Base-by-base conservation (phyloP, 2,888 invertebrate species). In the Melipona bicolor region DNA sequence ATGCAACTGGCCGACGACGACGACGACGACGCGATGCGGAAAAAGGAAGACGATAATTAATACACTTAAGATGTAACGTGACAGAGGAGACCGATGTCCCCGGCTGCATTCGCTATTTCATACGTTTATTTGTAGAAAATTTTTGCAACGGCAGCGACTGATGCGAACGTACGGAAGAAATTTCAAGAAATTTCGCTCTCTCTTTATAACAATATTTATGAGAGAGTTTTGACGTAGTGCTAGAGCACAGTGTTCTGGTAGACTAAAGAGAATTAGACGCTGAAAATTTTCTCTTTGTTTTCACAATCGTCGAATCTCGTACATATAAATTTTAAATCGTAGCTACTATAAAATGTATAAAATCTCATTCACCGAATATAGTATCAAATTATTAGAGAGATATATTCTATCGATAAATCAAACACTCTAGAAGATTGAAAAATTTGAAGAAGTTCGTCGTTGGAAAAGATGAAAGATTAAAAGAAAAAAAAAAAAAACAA, bases 11-110 rank as follows among this genome's bases (percentile, higher is more conserved):
- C 36, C 43, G 43, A 1, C 27, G 27, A 27, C 43, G 43, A 1
- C 43, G 43, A 43, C 36, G 36, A 43, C 43, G 43, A 43, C 43
- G 36, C 62, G 56, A 83, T 43, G 71, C 83, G 81, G 83, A 81
- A 83, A 81, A 72, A 76, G 83, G 81, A 83, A 83, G 83, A 83
- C 54, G 68, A 36, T 76, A 81, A 81, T 83, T 81, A 62, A 81
- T 72, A 71, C 82, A 83, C 76, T 83, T 83, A 83, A 80, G 75
- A 62, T 19, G 75, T 67, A 59, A 68, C 71, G 36, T 59, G 56
- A 24, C 54, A 43, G 59, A 49, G 54, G 49, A 24, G 21, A 3
- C 9, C 65, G 36, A 64, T 24, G 19, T 49, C 43, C 21, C 15
- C 27, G 24, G 24, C 9, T 9, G 15, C n/a, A 27, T 21, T 50